Conservation (phyloP, 2,797 vertebrate genomes). For the Acanthopagrus latus region DNA sequence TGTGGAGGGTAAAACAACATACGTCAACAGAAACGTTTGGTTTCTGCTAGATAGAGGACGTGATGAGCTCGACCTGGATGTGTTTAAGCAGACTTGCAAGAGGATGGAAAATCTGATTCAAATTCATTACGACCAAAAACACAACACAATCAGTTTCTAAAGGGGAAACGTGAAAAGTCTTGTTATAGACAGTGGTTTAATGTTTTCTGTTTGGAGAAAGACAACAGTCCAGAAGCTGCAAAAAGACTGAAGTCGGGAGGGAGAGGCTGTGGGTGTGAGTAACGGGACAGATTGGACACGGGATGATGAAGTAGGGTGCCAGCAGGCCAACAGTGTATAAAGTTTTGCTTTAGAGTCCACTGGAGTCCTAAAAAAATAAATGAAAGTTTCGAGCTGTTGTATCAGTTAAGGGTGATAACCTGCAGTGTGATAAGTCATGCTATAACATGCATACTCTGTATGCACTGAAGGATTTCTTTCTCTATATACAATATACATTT, state of each 20-base stretch:
- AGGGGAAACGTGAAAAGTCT: neutral
- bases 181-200: neutral
- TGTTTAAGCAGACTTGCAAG: neutral
- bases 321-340: conserved; percentile 42
- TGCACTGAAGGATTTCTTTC: neutral
- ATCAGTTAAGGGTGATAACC: conserved; percentile 30
- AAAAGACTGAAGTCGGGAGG: conserved; percentile 11
- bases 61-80: neutral
- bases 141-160: neutral
- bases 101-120: neutral
- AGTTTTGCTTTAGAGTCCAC: conserved; percentile 32
- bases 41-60: neutral
- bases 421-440: conserved; percentile 1
- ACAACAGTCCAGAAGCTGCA: conserved; percentile 10
- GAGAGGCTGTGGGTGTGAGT: neutral
- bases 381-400: conserved; percentile 14
- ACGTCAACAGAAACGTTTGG: neutral
- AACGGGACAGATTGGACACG: conserved; percentile 18
- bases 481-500: too few species aligned
- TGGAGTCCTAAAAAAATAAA: conserved; percentile 36
- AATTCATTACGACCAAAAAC: neutral
- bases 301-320: conserved; percentile 42
- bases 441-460: neutral
- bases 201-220: conserved; percentile 4
- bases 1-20: neutral